phyloP scores from a whole-genome alignment of 1,140 invertebrate species.

The Bombus terrestris region DNA sequence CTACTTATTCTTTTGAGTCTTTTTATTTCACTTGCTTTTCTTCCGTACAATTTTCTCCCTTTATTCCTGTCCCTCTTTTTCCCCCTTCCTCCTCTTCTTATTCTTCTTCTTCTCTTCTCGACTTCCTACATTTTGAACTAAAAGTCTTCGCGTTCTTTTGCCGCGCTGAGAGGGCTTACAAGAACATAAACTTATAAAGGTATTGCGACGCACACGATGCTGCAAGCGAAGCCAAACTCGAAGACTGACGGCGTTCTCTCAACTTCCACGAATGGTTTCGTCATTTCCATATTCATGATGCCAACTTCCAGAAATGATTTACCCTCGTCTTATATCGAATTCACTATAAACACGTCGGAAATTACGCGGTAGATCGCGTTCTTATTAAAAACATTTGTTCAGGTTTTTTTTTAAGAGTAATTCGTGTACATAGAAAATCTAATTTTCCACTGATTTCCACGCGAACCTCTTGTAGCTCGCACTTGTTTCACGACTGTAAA shows the following conservation, averaged over 20 bases:
- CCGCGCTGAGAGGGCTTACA: not conserved
- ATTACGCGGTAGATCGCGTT: not conserved
- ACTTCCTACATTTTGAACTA: not conserved
- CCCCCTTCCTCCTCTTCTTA: no score
- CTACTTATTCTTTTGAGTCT: not conserved
- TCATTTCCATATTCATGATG: constrained; percentile 1
- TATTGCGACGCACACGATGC: not conserved
- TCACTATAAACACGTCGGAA: not conserved
- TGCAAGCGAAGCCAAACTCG: not conserved
- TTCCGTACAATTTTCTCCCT: not conserved
- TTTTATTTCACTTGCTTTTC: not conserved
- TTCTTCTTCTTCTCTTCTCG: not conserved
- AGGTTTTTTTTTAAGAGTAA: no score
- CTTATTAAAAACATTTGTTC: no score
- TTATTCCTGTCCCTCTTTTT: not conserved
- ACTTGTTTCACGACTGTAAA: no score
- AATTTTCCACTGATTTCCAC: no score
- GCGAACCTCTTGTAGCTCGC: no score
- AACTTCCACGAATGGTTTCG: not conserved
- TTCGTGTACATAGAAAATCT: no score
- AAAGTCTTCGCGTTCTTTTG: not conserved
- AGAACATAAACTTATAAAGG: not conserved
- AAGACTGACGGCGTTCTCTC: not conserved
- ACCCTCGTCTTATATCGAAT: not conserved
- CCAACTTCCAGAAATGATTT: not conserved